phyloP scores from a whole-genome alignment of 2,113 vertebrate genomes.

The Xiphophorus hellerii region DNA sequence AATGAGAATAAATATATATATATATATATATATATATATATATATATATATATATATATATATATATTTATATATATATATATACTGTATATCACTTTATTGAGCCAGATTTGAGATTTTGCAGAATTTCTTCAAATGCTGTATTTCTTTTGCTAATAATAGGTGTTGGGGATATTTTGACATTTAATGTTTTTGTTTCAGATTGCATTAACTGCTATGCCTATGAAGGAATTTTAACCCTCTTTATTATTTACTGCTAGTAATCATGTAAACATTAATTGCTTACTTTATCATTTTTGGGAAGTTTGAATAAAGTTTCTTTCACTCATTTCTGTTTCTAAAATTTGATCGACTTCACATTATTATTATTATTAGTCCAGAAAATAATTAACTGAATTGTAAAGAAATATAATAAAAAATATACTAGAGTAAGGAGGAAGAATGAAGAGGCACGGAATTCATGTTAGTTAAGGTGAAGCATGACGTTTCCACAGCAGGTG shows the following conservation, averaged over 20 bases:
- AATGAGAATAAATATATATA: constrained; percentile 5
- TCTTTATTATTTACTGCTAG: background rate
- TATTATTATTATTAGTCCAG: background rate
- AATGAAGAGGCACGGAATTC: no score
- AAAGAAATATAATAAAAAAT: background rate
- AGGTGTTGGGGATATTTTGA: background rate
- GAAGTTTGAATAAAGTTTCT: constrained; percentile 58
- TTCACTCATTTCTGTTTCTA: constrained; percentile 1
- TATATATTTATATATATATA: no score
- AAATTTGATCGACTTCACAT: background rate
- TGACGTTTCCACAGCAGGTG: no score
- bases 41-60: constrained; percentile 7
- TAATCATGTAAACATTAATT: constrained; percentile 1
- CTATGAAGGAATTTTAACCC: constrained; percentile 13
- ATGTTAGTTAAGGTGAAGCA: no score
- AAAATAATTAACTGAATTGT: background rate
- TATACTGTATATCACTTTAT: background rate
- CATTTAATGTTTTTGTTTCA: constrained; percentile 12
- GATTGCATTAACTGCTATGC: constrained; percentile 9
- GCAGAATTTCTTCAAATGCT: constrained; percentile 9
- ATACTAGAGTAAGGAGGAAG: no score
- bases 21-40: constrained; percentile 18
- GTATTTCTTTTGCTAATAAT: constrained; percentile 7
- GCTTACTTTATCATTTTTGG: background rate
- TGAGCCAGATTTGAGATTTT: constrained; percentile 32